phyloP scores from a whole-genome alignment of 1,140 invertebrate genomes.

The Drosophila nasuta region DNA sequence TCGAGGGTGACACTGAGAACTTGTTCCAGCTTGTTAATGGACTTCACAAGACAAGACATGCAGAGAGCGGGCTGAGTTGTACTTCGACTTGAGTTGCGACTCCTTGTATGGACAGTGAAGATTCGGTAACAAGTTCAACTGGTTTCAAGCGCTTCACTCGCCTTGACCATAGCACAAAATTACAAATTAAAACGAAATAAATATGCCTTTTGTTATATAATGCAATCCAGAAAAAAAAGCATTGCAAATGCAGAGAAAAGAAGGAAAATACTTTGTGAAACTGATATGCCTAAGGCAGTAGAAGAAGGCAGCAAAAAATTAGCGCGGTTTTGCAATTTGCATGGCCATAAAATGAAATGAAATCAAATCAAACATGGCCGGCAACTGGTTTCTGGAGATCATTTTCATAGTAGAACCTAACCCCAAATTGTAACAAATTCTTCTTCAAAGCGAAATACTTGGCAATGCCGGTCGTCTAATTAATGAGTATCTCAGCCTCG shows the following conservation, averaged over 20 bases:
- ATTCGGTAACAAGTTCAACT: conserved; percentile 68
- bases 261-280: conserved; percentile 56
- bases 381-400: conserved; percentile 31
- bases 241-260: conserved; percentile 5
- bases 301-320: conserved; percentile 48
- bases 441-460: neutral
- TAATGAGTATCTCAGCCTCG: conserved; percentile 59
- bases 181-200: conserved; percentile 84
- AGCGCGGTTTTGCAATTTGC: conserved; percentile 82
- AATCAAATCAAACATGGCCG: conserved; percentile 70
- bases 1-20: conserved; percentile 68
- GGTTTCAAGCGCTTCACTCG: conserved; percentile 51
- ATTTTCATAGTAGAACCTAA: conserved; percentile 1
- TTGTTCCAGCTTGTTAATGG: conserved; percentile 69
- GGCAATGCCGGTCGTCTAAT: conserved; percentile 47
- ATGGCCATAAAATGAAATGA: conserved; percentile 54
- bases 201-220: conserved; percentile 80
- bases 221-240: conserved; percentile 53
- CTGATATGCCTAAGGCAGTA: conserved; percentile 52
- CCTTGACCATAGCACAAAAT: conserved; percentile 80
- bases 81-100: conserved; percentile 5
- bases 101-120: conserved; percentile 23
- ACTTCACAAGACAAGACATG: conserved; percentile 34
- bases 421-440: conserved; percentile 56
- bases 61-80: conserved; percentile 17